These are phyloP conservation scores for Scaeva pyrastri DNA, from an alignment of 2,888 invertebrate genomes.

Conservation along the genomic window DNA sequence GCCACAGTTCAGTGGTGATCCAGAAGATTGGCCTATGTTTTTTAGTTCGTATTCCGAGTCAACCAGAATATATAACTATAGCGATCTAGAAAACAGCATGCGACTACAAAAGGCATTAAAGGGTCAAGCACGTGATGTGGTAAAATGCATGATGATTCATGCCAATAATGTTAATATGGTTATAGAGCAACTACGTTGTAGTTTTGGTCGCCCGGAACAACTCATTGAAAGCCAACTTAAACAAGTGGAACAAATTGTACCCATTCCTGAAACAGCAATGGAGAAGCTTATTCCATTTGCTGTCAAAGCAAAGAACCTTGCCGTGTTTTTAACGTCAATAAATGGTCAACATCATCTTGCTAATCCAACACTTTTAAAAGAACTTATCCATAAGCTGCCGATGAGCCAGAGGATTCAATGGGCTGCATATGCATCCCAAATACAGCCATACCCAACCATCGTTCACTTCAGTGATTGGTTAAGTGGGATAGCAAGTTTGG, in stretches of 20 bases:
- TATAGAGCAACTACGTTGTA: conserved; percentile 1
- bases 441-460: conserved; percentile 35
- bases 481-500: conserved; percentile 27
- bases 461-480: conserved; percentile 53
- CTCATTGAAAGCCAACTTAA: no score
- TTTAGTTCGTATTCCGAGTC: conserved; percentile 63
- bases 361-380: no score
- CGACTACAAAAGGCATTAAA: conserved; percentile 58
- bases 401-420: conserved; percentile 38
- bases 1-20: conserved; percentile 61
- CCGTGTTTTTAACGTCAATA: neutral
- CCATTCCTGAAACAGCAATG: no score
- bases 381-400: no score
- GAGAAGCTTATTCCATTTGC: neutral
- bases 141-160: no score
- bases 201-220: conserved; percentile 6
- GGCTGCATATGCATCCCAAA: conserved; percentile 42
- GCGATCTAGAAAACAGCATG: conserved; percentile 64
- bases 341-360: no score
- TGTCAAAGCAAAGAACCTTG: conserved; percentile 42
- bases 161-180: no score
- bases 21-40: conserved; percentile 72
- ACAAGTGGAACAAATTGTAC: no score
- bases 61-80: conserved; percentile 63
- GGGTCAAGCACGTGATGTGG: conserved; percentile 40